Evolutionary conservation across 2,888 invertebrate genomes (phyloP).

Genomic region (Drosophila borealis): DNA sequence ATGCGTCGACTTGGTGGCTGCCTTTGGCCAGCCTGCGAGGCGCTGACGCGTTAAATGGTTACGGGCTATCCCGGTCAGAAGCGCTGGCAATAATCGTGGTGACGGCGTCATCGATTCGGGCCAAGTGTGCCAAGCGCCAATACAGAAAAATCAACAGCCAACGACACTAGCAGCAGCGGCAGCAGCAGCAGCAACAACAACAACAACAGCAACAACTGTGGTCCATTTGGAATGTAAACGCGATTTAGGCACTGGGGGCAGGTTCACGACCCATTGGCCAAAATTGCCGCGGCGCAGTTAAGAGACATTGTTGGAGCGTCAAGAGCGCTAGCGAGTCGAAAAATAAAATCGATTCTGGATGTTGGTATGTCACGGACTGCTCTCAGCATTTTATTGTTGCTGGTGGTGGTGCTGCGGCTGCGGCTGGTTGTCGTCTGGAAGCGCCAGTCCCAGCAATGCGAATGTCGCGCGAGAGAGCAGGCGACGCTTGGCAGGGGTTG

Average conservation of each 20-base stretch:
- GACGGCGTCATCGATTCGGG: slow-evolving; percentile 50
- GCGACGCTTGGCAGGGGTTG: slow-evolving; percentile 21
- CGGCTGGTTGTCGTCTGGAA: slow-evolving; percentile 55
- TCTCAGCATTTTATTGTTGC: slow-evolving; percentile 16
- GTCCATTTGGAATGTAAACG: slow-evolving; percentile 60
- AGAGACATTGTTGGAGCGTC: slow-evolving; percentile 35
- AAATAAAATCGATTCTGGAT: slow-evolving; percentile 67
- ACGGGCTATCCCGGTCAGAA: slow-evolving; percentile 64
- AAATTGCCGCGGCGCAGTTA: slow-evolving; percentile 57
- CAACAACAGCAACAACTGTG: slow-evolving; percentile 32
- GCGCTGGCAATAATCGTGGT: slow-evolving; percentile 39
- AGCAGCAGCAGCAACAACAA: slow-evolving; percentile 12
- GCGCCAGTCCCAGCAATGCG: slow-evolving; percentile 29
- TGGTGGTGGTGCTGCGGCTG: slow-evolving; percentile 15
- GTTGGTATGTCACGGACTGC: slow-evolving; percentile 6
- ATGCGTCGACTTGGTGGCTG: slow-evolving; percentile 51
- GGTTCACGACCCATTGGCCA: slow-evolving; percentile 71
- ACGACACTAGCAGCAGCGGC: slow-evolving; percentile 16
- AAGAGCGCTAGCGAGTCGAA: slow-evolving; percentile 13
- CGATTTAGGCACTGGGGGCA: slow-evolving; percentile 58
- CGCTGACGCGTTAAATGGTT: slow-evolving; percentile 79
- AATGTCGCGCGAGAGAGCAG: slow-evolving; percentile 15
- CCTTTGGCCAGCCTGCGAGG: slow-evolving; percentile 69
- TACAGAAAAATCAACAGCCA: slow-evolving; percentile 72
- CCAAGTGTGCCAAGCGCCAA: slow-evolving; percentile 71